Base-by-base conservation (phyloP, 2,888 invertebrate genomes). In the Mallateleia sp. region DNA sequence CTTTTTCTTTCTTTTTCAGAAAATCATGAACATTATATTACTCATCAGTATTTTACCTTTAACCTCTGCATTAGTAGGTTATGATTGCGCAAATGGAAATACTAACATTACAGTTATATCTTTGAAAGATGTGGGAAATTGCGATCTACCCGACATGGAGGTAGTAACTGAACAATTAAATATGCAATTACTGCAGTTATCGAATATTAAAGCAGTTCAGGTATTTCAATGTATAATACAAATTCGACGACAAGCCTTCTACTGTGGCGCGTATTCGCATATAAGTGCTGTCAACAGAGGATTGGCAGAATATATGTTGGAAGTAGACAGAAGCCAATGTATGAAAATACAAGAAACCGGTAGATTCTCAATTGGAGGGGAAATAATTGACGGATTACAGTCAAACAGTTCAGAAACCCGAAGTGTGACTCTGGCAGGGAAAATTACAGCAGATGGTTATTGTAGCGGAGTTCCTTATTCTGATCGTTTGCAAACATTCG, bases 391-490 rank as follows among this genome's bases (percentile, higher is more conserved):
- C 14, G 20, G 20, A 3, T 8, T 50, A 5, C 11, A 50, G 20
- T 2, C 18, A 18, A 50, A 50, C 11, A 20, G 22, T 18, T 81
- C 84, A 1, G 67, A 50, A 0, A 50, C 60, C 0, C 38, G 78
- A n/a, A 45, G 64, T 6, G 5, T 80, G 3, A 77, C 72, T 2
- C 9, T 87, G 1, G 84, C 82, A 0, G 81, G 85, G 0, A 25
- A 38, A 3, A 11, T 66, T 0, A 54, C 22, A 0, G 7, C 22
- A 5, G 64, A 81, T 7, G 88, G 88, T 3, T 32, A 11, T 0
- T 89, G 86, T 11, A n/a, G 20, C 0, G 86, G 88, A 5, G 74
- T 77, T 0, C 75, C 69, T 22, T 89, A 82, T 38, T 82, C 79
- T 38, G 88, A 87, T 5, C 54, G 66, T 0, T 84, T 64, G 6